Conservation (phyloP, 2,888 invertebrate genomes). For the Mesorhabditis belari region DNA sequence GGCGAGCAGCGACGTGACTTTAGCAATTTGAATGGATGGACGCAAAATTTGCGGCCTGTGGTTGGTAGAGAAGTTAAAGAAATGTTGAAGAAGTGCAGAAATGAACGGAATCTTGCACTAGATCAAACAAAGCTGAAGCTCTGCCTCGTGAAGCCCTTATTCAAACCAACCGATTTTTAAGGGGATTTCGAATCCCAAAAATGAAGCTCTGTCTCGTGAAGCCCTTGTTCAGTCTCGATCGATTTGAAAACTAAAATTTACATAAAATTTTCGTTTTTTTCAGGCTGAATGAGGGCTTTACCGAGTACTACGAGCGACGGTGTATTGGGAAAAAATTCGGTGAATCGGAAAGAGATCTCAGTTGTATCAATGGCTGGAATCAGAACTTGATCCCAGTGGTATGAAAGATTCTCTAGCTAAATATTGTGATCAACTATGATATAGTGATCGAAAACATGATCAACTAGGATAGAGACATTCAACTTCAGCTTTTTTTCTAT, state of each 20-base stretch:
- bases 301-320: slow-evolving; percentile 79
- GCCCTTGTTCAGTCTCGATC: background rate
- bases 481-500: slow-evolving; percentile 45
- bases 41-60: background rate
- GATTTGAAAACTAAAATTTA: background rate
- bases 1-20: slow-evolving; percentile 67
- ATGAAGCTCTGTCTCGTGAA: too few relatives aligned
- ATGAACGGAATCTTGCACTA: too few relatives aligned
- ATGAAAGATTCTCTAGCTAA: slow-evolving; percentile 53
- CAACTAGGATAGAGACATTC: too few relatives aligned
- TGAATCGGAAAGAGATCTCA: slow-evolving; percentile 66
- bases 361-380: slow-evolving; percentile 70
- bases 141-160: background rate
- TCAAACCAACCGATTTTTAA: too few relatives aligned
- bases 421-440: too few relatives aligned
- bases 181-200: too few relatives aligned
- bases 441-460: too few relatives aligned
- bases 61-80: background rate
- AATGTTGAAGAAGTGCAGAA: too few relatives aligned
- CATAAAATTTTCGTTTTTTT: background rate
- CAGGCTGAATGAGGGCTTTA: slow-evolving; percentile 80
- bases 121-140: too few relatives aligned
- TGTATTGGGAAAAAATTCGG: slow-evolving; percentile 68
- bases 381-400: slow-evolving; percentile 66
- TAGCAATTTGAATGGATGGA: slow-evolving; percentile 69